Base-by-base conservation (phyloP, 2,797 vertebrate species). In the Lophotriccus pileatus region DNA sequence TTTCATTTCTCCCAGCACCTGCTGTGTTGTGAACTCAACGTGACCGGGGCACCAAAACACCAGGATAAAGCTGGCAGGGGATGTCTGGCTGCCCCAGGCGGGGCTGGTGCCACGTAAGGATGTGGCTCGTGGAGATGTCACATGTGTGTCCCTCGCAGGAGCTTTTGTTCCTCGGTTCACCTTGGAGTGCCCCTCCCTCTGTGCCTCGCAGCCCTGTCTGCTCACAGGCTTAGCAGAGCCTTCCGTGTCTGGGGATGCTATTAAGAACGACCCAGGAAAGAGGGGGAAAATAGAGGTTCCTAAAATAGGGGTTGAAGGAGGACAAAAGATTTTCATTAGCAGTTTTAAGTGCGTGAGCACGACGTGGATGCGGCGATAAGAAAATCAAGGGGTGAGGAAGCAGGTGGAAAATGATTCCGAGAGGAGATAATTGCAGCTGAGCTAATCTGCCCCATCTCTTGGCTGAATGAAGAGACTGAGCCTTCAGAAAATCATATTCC, bases 261-360 rank as follows among this genome's bases (percentile, higher is more conserved):
- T 91, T 93, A 80, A 58, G 90, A 77, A 6, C 67, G 92, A 90
- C 90, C 86, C 88, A 27, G 88, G 47, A 83, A 80, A 94, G 73
- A 47, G 83, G 87, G 87, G 60, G 60, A 74, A 90, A 93, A 58
- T 8, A 36, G 59, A 52, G 44, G 55, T 52, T 63, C 74, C 86
- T 84, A 27, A 15, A 56, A 17, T 36, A 94, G 66, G 62, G 63
- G 46, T 72, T 34, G 92, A 41, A 41, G 34, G 67, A 95, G 67
- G 89, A 70, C 85, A 85, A 9, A 55, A 62, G 58, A 19, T 89
- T 92, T 85, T 52, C 80, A 16, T 84, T 63, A 69, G 47, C 49
- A 5, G 2, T 53, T 82, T 77, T 59, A 82, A 73, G 53, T 37
- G 3, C 14, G 3, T 1, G 32, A 75, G 53, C 30, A 5, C 46